Evolutionary conservation across 2,888 invertebrate genomes (phyloP).

Genomic region (Erebia palarica): DNA sequence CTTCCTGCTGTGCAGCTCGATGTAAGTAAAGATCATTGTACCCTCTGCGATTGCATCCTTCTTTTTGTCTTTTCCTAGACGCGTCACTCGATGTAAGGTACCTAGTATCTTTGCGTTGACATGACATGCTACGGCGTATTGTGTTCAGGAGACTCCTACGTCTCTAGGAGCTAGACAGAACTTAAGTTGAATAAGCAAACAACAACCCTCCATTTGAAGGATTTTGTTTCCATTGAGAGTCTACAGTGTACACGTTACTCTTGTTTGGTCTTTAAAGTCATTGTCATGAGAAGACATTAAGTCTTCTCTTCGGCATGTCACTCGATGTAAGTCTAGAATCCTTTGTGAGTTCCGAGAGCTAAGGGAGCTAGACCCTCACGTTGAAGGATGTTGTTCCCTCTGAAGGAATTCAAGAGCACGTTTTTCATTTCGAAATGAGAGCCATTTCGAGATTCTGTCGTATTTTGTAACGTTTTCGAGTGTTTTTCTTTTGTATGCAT

Average conservation of each 20-base stretch:
- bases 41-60: too few species aligned
- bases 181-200: not conserved
- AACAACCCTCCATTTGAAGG: not conserved
- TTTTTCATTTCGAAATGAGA: conserved; percentile 38
- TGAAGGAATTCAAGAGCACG: conserved; percentile 33
- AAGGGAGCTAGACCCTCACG: conserved; percentile 27
- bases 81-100: not conserved
- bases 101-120: not conserved
- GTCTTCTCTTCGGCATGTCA: not conserved
- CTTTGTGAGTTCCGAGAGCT: not conserved
- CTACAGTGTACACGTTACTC: not conserved
- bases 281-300: not conserved
- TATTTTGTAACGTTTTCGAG: conserved; percentile 6
- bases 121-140: too few species aligned
- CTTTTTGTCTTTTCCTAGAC: too few species aligned
- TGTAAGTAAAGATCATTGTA: too few species aligned
- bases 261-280: too few species aligned
- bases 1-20: too few species aligned
- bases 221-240: not conserved
- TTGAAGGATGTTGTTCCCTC: conserved; percentile 28
- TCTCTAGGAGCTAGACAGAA: too few species aligned
- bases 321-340: not conserved
- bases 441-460: conserved; percentile 17
- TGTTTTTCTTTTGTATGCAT: not conserved
- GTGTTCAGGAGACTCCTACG: too few species aligned